Evolutionary conservation across 2,888 invertebrate genomes (phyloP).

Genomic region (Spilosoma lubricipeda): DNA sequence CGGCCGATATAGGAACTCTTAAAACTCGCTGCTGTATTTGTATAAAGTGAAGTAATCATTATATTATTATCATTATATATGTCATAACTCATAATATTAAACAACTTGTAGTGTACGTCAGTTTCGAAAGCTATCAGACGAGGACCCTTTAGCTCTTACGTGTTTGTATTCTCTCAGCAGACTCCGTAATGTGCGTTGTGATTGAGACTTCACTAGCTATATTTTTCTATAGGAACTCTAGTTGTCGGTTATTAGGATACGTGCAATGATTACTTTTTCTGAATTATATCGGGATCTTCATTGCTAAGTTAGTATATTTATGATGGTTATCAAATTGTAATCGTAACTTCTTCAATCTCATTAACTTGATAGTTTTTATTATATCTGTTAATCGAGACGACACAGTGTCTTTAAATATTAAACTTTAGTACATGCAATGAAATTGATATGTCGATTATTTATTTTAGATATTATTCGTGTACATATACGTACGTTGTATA

Average conservation of each 20-base stretch:
- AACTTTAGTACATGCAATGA: slow-evolving; percentile 78
- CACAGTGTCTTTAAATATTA: slow-evolving; percentile 70
- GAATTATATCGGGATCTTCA: slow-evolving; percentile 29
- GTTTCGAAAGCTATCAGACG: slow-evolving; percentile 85
- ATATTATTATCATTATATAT: slow-evolving; percentile 83
- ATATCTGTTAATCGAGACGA: slow-evolving; percentile 64
- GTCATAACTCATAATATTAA: slow-evolving; percentile 84
- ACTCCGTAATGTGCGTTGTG: slow-evolving; percentile 33
- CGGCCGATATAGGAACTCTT: slow-evolving; percentile 90
- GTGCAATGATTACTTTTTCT: slow-evolving; percentile 34
- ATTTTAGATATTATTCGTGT: slow-evolving; percentile 79
- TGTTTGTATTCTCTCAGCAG: slow-evolving; percentile 34
- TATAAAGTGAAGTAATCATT: slow-evolving; percentile 88
- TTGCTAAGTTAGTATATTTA: slow-evolving; percentile 37
- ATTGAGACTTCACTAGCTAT: slow-evolving; percentile 35
- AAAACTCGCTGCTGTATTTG: slow-evolving; percentile 92
- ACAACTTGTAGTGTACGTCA: slow-evolving; percentile 82
- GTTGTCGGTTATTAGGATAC: slow-evolving; percentile 31
- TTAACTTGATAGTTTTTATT: slow-evolving; percentile 55
- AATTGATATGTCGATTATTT: slow-evolving; percentile 84
- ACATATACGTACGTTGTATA: slow-evolving; percentile 81
- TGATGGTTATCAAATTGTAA: slow-evolving; percentile 42
- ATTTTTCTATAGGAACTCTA: slow-evolving; percentile 28
- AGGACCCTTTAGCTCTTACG: slow-evolving; percentile 57
- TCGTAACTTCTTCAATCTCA: slow-evolving; percentile 57